Evolutionary conservation across 2,797 vertebrate genomes (phyloP), one percentile per base, ranked within the genome.

Genomic region (Leptodactylus fallax): DNA sequence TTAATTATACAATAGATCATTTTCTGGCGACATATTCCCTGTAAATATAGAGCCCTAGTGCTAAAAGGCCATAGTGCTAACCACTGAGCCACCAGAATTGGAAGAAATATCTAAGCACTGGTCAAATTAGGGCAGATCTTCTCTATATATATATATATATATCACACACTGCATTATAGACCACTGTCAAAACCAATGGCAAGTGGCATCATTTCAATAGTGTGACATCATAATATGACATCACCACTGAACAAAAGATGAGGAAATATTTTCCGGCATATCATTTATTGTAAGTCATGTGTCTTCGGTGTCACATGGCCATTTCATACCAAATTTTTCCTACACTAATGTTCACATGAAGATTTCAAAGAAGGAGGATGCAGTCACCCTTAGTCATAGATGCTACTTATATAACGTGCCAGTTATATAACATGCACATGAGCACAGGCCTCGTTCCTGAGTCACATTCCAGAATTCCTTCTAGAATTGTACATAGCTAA

Each of bases 341-440:
- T 74, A 4, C 19, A 23, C 0, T 53, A 51, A 13, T 0, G 72
- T 77, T 23, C 12, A n/a, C 21, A n/a, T 21, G 51, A 76, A 49
- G 16, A 76, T 51, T 9, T 3, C 7, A 12, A 25, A 36, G 77
- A 61, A 61, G 21, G 60, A 61, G 3, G 0, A 11, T 16, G 0
- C 3, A 49, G 58, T 47, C 12, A 13, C 47, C 12, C 72, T 81
- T 23, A 81, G 36, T 65, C 79, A 63, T 63, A 13, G 21, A 13
- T 14, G 36, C 8, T 7, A 81, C 45, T 85, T 78, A 63, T 61
- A 55, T 63, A 85, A 78, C 16, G 11, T 6, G n/a, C 63, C 12
- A 3, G 47, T 79, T 77, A 77, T 19, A 25, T 78, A 85, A 76
- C 45, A 78, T 65, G 2, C 14, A 61, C n/a, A 81, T 60, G 53